Evolutionary conservation across 2,888 invertebrate species (phyloP).

Genomic region (Lasioglossum figueresi): DNA sequence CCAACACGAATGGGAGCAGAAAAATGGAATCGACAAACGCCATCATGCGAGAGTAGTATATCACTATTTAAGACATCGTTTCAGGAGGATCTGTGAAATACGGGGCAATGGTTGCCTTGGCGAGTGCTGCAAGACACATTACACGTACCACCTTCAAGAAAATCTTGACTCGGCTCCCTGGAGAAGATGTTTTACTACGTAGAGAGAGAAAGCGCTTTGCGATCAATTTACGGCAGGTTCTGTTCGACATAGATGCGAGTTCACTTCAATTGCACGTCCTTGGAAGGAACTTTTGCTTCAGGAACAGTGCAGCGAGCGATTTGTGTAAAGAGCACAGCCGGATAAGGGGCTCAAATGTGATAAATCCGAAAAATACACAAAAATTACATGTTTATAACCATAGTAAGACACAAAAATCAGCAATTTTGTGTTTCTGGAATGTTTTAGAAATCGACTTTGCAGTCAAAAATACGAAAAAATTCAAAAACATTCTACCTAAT

Average conservation of each 20-base stretch:
- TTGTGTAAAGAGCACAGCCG: background rate
- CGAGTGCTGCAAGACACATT: constrained; percentile 64
- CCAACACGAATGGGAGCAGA: constrained; percentile 20
- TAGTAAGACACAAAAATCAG: no score
- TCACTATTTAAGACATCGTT: constrained; percentile 62
- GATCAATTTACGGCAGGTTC: constrained; percentile 38
- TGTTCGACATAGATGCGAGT: background rate
- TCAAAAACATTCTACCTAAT: no score
- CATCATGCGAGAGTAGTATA: constrained; percentile 43
- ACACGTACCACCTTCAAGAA: constrained; percentile 59
- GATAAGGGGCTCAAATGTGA: no score
- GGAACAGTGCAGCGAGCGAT: background rate
- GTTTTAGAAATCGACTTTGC: background rate
- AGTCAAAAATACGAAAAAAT: no score
- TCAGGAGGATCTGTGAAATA: constrained; percentile 61
- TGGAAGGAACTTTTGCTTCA: background rate
- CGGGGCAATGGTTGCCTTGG: constrained; percentile 56
- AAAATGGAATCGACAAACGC: constrained; percentile 54
- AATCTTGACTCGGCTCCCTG: constrained; percentile 63
- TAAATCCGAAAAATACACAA: background rate
- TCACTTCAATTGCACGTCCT: background rate
- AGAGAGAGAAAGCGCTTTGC: background rate
- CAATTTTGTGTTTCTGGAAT: background rate
- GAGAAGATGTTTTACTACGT: constrained; percentile 55
- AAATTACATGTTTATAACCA: no score